phyloP scores from a whole-genome alignment of 2,113 vertebrate genomes.

The Burhinus oedicnemus region DNA sequence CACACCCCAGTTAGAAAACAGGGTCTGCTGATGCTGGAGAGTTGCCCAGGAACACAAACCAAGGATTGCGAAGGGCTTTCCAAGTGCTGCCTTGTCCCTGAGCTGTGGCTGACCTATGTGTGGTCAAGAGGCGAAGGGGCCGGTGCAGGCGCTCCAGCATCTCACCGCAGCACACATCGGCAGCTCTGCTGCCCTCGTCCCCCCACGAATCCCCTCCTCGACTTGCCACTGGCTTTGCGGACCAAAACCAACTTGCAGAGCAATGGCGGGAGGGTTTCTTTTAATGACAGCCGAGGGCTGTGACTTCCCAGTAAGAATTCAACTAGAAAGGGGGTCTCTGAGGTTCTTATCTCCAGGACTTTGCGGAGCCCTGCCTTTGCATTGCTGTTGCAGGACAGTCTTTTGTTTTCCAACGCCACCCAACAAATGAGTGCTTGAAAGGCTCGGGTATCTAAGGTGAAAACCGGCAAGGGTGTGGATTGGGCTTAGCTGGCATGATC shows the following conservation, averaged over 20 bases:
- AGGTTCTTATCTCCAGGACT: neutral
- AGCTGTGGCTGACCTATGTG: neutral
- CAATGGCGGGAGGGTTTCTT: neutral
- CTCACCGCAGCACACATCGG: neutral
- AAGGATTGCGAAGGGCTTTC: neutral
- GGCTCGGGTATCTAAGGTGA: slow-evolving; percentile 41
- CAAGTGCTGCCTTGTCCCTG: neutral
- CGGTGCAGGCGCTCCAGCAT: neutral
- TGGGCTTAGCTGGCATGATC: slow-evolving; percentile 57
- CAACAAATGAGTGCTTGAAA: neutral
- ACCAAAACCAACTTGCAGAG: neutral
- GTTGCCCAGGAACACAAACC: neutral
- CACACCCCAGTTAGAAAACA: rapidly evolving
- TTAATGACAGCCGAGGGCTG: neutral
- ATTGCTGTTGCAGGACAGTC: neutral
- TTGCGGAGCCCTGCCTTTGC: neutral
- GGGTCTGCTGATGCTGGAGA: neutral
- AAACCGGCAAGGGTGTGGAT: slow-evolving; percentile 50
- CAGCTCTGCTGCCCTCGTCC: neutral
- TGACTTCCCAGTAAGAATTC: neutral
- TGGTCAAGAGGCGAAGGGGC: neutral
- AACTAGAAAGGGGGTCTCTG: neutral
- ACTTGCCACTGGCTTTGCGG: neutral
- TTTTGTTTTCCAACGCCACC: neutral
- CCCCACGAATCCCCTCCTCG: neutral